Base-by-base conservation (phyloP, 2,888 invertebrate species). In the Uloborus plumipes region DNA sequence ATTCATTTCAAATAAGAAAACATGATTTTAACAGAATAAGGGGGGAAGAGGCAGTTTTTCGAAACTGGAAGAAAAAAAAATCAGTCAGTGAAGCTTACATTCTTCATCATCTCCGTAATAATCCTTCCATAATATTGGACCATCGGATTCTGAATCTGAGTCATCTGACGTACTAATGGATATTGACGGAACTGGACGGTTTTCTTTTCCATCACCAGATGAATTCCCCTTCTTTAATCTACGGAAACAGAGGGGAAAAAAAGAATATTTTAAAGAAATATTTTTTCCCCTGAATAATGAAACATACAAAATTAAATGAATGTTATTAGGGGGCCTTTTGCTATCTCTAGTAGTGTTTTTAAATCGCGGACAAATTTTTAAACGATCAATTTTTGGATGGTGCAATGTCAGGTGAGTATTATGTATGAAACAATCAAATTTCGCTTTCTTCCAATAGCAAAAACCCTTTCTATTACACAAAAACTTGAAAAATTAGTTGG, bases 41-140 rank as follows among this genome's bases (percentile, higher is more conserved):
- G 4, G 4, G 4, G 26, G 26, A 26, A 26, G 4, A 26, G 4
- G 26, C n/a, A n/a, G 7, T 11, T n/a, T 51, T 67, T 20, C 49
- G 18, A 14, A 53, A 22, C 22, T 51, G 15, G 15, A 20, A 55
- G 18, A 55, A 64, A 22, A 31, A 53, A 53, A 26, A 20, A 31
- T 31, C 9, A 55, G 9, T 1, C 22, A 0, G 18, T 0, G 39
- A 58, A 61, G 72, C 82, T 82, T 80, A 87, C 87, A 83, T 83
- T 86, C 86, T 76, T 87, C 93, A 87, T 92, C 93, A 86, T 90
- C 87, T 18, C 86, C 89, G 86, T 93, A 92, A 87, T 93, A 92
- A 85, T 93, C 93, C 86, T 94, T 92, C 90, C 94, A 94, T 86
- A 94, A 92, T 85, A 94, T 93, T 51, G 92, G 85, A 65, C 86